phyloP scores from a whole-genome alignment of 2,888 invertebrate species.

The Ceriagrion tenellum region DNA sequence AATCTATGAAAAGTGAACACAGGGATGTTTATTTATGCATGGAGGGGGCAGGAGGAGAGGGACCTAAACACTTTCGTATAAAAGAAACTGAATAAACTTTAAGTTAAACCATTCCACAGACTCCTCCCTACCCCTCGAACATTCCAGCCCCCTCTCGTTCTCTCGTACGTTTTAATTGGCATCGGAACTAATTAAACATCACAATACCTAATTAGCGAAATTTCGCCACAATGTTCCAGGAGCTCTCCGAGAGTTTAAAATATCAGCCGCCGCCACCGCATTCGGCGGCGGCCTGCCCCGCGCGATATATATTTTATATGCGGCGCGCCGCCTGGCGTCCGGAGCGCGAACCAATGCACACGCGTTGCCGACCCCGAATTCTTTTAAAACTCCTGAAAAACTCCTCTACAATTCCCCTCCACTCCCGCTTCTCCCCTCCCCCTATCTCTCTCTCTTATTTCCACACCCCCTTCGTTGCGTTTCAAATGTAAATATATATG shows the following conservation, averaged over 20 bases:
- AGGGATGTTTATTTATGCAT: too few relatives aligned
- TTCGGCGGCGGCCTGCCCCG: neutral
- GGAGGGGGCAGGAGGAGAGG: too few relatives aligned
- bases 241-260: neutral
- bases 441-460: neutral
- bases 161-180: neutral
- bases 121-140: neutral
- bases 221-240: neutral
- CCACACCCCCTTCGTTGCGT: neutral
- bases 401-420: neutral
- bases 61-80: too few relatives aligned
- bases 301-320: neutral
- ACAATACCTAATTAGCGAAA: slow-evolving; percentile 24
- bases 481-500: neutral
- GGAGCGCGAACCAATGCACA: neutral
- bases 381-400: too few relatives aligned
- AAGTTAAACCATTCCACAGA: neutral
- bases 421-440: neutral
- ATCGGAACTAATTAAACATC: slow-evolving; percentile 3
- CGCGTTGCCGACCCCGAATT: too few relatives aligned
- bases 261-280: neutral
- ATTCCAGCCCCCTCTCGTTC: neutral
- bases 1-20: too few relatives aligned
- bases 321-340: neutral
- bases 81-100: neutral